phyloP scores from a whole-genome alignment of 2,113 vertebrate species.

The Cynopterus brachyotis region DNA sequence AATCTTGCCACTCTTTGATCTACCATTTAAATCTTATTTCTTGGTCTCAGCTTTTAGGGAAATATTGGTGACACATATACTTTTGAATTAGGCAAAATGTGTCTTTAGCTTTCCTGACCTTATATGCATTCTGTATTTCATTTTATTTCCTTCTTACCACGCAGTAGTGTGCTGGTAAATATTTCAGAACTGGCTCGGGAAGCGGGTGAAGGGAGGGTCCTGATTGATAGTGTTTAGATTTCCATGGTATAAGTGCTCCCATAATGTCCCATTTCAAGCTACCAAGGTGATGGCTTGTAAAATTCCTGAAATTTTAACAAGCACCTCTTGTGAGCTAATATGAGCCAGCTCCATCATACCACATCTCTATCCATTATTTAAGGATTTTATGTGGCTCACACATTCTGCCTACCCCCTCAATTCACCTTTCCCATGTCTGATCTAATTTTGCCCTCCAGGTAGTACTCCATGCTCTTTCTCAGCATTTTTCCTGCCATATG shows the following conservation, averaged over 20 bases:
- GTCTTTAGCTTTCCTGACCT: neutral
- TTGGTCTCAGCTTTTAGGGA: neutral
- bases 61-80: neutral
- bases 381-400: neutral
- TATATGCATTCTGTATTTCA: neutral
- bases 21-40: neutral
- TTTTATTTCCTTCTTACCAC: neutral
- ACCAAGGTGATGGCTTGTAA: neutral
- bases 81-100: conserved; percentile 26
- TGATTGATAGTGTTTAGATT: neutral
- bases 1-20: neutral
- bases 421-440: neutral
- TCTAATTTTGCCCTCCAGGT: neutral
- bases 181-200: neutral
- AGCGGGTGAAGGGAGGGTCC: neutral
- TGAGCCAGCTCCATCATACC: neutral
- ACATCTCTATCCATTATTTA: neutral
- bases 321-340: neutral
- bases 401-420: neutral
- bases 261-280: neutral
- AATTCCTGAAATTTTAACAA: conserved; percentile 18
- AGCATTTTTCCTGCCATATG: neutral
- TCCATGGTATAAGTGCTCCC: neutral
- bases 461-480: neutral
- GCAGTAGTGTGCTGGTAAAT: neutral